Percentiles rank a stretch among this genome's conserved stretches.
Conservation (phyloP, 2,797 vertebrate genomes). For the Muraenolepis orangiensis region DNA sequence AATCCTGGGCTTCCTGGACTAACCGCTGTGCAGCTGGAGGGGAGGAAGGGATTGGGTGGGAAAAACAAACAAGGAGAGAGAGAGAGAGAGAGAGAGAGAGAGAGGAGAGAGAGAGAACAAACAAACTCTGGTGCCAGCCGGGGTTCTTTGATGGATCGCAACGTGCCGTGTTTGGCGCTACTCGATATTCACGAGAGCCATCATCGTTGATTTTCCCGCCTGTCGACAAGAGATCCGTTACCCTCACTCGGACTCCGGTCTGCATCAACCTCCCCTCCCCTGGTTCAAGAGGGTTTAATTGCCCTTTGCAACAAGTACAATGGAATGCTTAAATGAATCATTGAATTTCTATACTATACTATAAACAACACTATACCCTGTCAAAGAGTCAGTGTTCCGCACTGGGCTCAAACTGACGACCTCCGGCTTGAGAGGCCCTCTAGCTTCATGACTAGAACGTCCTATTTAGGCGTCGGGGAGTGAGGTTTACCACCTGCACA, state of each 20-base stretch:
- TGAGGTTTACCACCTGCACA: background rate
- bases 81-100: constrained; percentile 11
- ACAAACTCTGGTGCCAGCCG: background rate
- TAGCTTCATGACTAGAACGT: too few species aligned
- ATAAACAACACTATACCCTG: too few species aligned
- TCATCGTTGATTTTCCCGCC: background rate
- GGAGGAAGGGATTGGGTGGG: background rate
- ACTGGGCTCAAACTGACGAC: too few species aligned
- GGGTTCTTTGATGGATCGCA: background rate
- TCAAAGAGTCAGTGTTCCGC: too few species aligned
- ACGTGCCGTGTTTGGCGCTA: background rate
- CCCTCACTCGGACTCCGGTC: too few species aligned
- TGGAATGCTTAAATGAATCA: too few species aligned
- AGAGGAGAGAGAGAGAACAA: constrained; percentile 13
- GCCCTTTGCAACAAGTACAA: too few species aligned
- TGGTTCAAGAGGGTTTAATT: too few species aligned
- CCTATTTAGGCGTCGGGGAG: too few species aligned
- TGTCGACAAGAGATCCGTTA: background rate
- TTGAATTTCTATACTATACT: too few species aligned
- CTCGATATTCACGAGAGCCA: background rate
- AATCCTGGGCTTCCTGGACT: constrained; percentile 40
- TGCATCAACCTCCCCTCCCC: too few species aligned
- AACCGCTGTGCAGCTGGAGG: constrained; percentile 35
- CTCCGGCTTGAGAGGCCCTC: too few species aligned
- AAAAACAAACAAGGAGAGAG: constrained; percentile 17